Base-by-base conservation (phyloP, 64 coral and sea anemone genomes). In the Dendrophyllia cribrosa region DNA sequence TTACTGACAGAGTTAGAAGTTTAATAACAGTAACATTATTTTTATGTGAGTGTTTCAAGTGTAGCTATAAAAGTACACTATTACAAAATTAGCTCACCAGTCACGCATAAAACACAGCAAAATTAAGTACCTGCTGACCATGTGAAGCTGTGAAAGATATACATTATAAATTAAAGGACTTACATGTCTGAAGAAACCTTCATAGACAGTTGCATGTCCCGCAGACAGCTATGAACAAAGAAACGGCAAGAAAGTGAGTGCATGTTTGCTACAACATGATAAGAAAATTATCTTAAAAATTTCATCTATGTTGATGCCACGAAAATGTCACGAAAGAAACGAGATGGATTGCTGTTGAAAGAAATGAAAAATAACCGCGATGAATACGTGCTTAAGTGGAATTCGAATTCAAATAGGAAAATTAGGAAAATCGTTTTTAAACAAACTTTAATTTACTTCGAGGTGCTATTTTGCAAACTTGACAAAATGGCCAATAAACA, bases 111-210 rank as follows among this genome's bases (percentile, higher is more conserved):
- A 56, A 56, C 1, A 56, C 7, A 56, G 34, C 34, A 34, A 34
- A 34, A 34, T 34, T 34, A 34, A 34, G 34, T 34, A 34, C 34
- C 34, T 34, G 34, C 34, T 34, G 34, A 34, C 34, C 34, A 34
- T 34, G 34, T 34, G 34, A 34, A 34, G 34, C 34, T 34, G 34
- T 34, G 12, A 56, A 56, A 56, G 6, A 12, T 7, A 56, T 56
- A 9, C 53, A 56, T 56, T 56, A 56, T 56, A 56, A 56, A 56
- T 56, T 56, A 52, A 22, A n/a, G 4, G 19, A 75, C 78, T 83
- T 84, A 93, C 91, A 46, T 93, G 91, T 93, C 91, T 76, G 55
- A 93, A 93, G 49, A 86, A 93, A 63, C 71, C 75, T 86, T 93
- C 91, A 60, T 93, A 93, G 5, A 93, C 91, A 67, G 91, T 74